These are phyloP conservation scores for Lepidonotus clava DNA, from an alignment of 2,888 invertebrate genomes.

Conservation along the genomic window DNA sequence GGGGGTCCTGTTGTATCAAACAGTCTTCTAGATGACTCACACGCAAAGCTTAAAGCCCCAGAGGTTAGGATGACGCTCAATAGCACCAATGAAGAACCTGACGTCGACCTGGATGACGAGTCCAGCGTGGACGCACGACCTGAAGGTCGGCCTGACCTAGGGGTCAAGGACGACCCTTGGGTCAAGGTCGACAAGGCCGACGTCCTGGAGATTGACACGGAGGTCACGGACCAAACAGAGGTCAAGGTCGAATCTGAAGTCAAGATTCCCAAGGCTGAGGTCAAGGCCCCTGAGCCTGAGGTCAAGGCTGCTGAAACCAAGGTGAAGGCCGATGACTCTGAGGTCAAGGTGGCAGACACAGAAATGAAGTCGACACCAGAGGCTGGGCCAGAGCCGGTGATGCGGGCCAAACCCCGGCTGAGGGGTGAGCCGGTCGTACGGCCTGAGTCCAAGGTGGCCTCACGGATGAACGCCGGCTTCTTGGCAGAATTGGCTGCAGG, in stretches of 20 bases:
- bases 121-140: neutral
- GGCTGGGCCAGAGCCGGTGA: neutral
- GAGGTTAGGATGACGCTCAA: neutral
- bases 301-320: constrained; percentile 33
- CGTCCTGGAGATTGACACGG: neutral
- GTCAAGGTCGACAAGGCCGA: neutral
- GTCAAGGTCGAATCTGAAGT: neutral
- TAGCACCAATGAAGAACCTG: neutral
- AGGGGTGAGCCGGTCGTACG: neutral
- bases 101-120: neutral
- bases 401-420: constrained; percentile 7
- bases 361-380: too few relatives aligned
- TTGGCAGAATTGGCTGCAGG: constrained; percentile 23
- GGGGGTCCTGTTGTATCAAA: constrained; percentile 10
- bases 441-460: constrained; percentile 28
- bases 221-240: too few relatives aligned
- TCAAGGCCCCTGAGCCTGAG: neutral
- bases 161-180: neutral
- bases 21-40: constrained; percentile 44
- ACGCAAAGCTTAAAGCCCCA: neutral
- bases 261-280: neutral
- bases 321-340: neutral
- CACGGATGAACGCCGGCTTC: constrained; percentile 45
- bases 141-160: neutral
- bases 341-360: constrained; percentile 31